A percentile compares a stretch with the other conserved stretches of the same genome.
phyloP scores from a whole-genome alignment of 2,797 vertebrate genomes.

The Rhyacichthys aspro region DNA sequence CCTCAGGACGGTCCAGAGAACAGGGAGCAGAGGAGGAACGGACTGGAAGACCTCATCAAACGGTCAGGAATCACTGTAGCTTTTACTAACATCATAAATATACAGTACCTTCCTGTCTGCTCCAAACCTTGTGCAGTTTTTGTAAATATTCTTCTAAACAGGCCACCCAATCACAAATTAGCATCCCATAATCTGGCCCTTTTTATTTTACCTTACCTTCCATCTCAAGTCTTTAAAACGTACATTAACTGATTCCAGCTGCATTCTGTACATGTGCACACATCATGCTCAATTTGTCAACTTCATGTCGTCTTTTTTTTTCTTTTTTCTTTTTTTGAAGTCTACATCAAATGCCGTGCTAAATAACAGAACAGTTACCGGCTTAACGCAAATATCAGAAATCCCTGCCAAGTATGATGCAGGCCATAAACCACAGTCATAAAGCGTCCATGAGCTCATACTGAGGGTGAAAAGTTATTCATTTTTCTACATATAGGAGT shows the following conservation, averaged over 20 bases:
- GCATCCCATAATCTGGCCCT: too few species aligned
- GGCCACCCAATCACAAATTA: too few species aligned
- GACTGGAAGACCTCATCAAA: conserved; percentile 80
- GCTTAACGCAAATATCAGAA: background rate
- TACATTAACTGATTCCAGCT: conserved; percentile 8
- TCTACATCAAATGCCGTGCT: background rate
- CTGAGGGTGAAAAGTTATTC: background rate
- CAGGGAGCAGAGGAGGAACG: conserved; percentile 75
- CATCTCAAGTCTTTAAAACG: too few species aligned
- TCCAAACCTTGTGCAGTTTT: too few species aligned
- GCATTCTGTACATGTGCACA: conserved; percentile 1
- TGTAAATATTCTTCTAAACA: too few species aligned
- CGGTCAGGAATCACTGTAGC: conserved; percentile 59
- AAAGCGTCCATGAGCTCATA: background rate
- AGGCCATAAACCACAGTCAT: background rate
- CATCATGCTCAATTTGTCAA: conserved; percentile 6
- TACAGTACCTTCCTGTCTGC: too few species aligned
- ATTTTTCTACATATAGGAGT: background rate
- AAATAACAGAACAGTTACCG: background rate
- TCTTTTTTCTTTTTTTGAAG: too few species aligned
- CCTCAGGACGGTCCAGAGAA: conserved; percentile 72
- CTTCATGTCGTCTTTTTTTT: conserved; percentile 2
- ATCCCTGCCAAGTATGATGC: conserved; percentile 2
- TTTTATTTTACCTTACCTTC: too few species aligned
- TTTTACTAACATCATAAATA: too few species aligned